Evolutionary conservation across 2,797 vertebrate species (phyloP).

Genomic region (Pelodytes ibericus): DNA sequence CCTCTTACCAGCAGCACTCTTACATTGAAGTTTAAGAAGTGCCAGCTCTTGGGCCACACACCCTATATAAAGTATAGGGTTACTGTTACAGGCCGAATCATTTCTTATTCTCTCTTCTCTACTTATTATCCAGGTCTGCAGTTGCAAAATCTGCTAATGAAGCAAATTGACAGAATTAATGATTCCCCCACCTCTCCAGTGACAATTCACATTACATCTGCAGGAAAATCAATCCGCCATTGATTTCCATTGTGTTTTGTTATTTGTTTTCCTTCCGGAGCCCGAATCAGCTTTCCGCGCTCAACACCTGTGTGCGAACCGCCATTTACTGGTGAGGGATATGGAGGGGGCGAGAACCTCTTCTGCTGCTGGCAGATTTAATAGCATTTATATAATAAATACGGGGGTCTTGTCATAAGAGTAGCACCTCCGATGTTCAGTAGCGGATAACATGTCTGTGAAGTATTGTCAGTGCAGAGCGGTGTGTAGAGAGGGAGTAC

Average conservation of each 20-base stretch:
- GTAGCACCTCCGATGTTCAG: too few species aligned
- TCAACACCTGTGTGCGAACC: background rate
- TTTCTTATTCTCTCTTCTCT: background rate
- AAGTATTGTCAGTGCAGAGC: too few species aligned
- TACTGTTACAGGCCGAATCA: background rate
- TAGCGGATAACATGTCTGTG: too few species aligned
- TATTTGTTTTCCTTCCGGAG: conserved; percentile 30
- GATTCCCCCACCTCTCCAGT: conserved; percentile 24
- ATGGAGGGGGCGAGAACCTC: background rate
- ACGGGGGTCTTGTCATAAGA: too few species aligned
- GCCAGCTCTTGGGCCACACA: too few species aligned
- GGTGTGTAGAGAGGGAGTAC: too few species aligned
- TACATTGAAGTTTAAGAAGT: background rate
- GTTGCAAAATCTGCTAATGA: conserved; percentile 23
- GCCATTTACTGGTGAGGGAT: conserved; percentile 4
- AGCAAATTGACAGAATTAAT: conserved; percentile 24
- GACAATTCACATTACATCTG: conserved; percentile 34
- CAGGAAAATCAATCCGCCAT: conserved; percentile 40
- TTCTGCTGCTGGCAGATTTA: background rate
- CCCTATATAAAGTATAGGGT: too few species aligned
- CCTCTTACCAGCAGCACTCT: background rate
- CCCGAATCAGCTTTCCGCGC: conserved; percentile 9
- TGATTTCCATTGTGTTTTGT: conserved; percentile 43
- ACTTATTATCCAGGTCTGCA: background rate
- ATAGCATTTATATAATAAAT: too few species aligned